Conservation (phyloP, 2,797 vertebrate species). For the Varecia variegata region DNA sequence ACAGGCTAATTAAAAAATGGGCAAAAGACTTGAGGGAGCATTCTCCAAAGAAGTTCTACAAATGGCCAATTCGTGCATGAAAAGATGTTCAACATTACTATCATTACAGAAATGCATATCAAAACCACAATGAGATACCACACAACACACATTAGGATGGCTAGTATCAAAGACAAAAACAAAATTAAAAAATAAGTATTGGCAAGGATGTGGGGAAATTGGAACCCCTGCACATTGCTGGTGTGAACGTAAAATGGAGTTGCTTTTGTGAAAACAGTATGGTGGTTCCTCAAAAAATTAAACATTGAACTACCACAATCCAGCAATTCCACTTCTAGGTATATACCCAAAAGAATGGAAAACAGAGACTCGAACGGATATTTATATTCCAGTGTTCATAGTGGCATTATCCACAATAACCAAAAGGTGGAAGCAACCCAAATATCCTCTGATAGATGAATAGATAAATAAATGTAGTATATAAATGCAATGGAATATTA, state of each 20-base stretch:
- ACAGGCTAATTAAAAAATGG: neutral
- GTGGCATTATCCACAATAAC: neutral
- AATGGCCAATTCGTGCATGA: neutral
- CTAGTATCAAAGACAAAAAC: neutral
- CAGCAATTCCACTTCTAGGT: neutral
- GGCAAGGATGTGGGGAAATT: neutral
- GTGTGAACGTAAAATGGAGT: neutral
- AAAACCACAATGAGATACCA: neutral
- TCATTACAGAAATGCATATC: neutral
- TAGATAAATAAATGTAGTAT: neutral
- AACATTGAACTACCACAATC: neutral
- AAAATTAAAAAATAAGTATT: neutral
- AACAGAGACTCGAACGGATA: neutral
- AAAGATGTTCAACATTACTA: neutral
- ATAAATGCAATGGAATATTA: neutral
- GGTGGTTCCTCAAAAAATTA: neutral
- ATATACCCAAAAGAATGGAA: neutral
- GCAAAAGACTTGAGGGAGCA: neutral
- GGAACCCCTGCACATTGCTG: neutral
- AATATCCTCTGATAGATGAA: neutral
- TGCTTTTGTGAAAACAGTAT: neutral
- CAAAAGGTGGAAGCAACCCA: neutral
- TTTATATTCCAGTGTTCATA: neutral
- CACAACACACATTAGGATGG: neutral
- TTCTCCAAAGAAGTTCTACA: neutral